Conservation (phyloP, 2,113 vertebrate species). For the Barnardius zonarius region DNA sequence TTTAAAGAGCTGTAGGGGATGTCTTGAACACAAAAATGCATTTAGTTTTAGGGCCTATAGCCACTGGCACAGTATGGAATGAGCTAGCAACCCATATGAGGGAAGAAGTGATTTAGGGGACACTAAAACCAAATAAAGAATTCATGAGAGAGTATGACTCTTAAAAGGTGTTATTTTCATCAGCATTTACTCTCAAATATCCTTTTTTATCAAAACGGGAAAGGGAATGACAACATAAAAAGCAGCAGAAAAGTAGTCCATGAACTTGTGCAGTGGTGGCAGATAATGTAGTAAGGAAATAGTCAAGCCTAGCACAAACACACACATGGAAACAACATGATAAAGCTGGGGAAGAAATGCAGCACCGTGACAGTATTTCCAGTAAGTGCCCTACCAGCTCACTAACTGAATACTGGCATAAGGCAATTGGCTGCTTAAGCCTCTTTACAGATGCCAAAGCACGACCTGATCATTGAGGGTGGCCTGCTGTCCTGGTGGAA, state of each 20-base stretch:
- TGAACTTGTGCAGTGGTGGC: not conserved
- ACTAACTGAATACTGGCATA: not conserved
- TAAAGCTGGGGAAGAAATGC: not conserved
- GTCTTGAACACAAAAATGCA: not conserved
- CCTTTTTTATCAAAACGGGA: not conserved
- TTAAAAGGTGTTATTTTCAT: not conserved
- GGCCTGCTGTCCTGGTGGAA: not conserved
- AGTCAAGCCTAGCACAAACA: not conserved
- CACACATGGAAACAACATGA: fast-evolving
- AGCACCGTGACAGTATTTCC: not conserved
- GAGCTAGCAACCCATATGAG: not conserved
- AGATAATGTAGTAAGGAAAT: not conserved
- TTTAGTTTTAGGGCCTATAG: not conserved
- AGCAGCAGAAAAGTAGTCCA: not conserved
- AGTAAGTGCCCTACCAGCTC: not conserved
- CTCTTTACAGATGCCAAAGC: not conserved
- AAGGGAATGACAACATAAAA: not conserved
- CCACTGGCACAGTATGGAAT: not conserved
- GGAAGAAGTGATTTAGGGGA: not conserved
- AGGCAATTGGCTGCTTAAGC: not conserved
- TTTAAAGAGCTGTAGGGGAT: not conserved
- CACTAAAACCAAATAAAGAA: not conserved
- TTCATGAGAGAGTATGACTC: not conserved
- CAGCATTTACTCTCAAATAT: not conserved
- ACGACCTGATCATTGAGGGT: not conserved